Evolutionary conservation across 1,140 invertebrate genomes (phyloP).

Genomic region (Drosophila biarmipes): DNA sequence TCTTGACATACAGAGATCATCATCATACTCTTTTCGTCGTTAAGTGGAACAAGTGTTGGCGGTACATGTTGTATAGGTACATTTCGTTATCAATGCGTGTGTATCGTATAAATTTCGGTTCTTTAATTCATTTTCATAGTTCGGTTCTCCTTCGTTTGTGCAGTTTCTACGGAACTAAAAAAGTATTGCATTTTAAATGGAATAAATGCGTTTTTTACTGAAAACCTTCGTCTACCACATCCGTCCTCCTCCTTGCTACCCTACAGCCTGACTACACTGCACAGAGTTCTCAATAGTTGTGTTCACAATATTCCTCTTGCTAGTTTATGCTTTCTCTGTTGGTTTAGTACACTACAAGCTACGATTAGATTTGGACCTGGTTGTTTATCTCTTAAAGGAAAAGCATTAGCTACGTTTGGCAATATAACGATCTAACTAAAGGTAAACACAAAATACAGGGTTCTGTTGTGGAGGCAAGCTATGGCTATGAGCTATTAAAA

Average conservation of each 20-base stretch:
- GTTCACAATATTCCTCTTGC: slow-evolving; percentile 9
- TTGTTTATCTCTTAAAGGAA: slow-evolving; percentile 26
- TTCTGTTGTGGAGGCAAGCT: slow-evolving; percentile 25
- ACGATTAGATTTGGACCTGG: slow-evolving; percentile 27
- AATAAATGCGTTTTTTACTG: slow-evolving; percentile 73
- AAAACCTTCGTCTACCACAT: slow-evolving; percentile 45
- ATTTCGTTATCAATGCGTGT: slow-evolving; percentile 37
- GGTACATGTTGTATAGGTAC: slow-evolving; percentile 61
- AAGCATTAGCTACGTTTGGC: slow-evolving; percentile 53
- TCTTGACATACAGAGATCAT: slow-evolving; percentile 43
- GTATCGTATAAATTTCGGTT: slow-evolving; percentile 27
- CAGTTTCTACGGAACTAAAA: slow-evolving; percentile 47
- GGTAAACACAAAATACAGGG: slow-evolving; percentile 16
- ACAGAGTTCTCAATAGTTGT: slow-evolving; percentile 10
- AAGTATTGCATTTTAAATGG: slow-evolving; percentile 73
- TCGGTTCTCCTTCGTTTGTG: slow-evolving; percentile 26
- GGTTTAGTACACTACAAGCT: slow-evolving; percentile 48
- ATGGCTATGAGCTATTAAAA: too few relatives aligned
- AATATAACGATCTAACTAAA: slow-evolving; percentile 37
- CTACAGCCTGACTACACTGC: slow-evolving; percentile 24
- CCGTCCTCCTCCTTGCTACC: slow-evolving; percentile 1
- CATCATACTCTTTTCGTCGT: slow-evolving; percentile 78
- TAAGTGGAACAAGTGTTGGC: slow-evolving; percentile 75
- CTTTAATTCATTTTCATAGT: slow-evolving; percentile 43
- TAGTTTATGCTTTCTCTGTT: slow-evolving; percentile 21